Evolutionary conservation across 1,140 invertebrate species (phyloP).

Genomic region (Catajapyx aquilonaris): DNA sequence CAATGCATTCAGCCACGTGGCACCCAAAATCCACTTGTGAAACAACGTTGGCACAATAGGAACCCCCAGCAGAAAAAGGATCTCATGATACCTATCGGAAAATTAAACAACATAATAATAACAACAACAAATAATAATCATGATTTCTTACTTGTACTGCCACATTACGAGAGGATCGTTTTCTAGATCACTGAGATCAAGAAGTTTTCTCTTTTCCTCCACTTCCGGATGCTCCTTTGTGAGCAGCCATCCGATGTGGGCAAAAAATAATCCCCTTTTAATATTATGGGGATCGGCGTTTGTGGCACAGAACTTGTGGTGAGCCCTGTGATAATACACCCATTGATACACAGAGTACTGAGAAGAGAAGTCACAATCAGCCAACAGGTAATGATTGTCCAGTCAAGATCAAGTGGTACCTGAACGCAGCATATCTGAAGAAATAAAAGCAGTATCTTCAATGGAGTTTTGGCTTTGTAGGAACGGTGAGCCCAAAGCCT

Average conservation of each 20-base stretch:
- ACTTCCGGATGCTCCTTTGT: conserved; percentile 56
- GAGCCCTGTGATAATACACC: conserved; percentile 59
- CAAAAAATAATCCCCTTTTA: conserved; percentile 55
- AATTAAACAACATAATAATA: conserved; percentile 13
- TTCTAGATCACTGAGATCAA: conserved; percentile 64
- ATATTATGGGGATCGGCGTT: conserved; percentile 66
- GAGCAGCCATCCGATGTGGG: conserved; percentile 60
- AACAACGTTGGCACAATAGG: too few relatives aligned
- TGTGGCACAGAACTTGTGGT: conserved; percentile 64
- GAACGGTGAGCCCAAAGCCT: conserved; percentile 82
- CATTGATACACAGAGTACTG: conserved; percentile 50
- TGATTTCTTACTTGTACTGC: conserved; percentile 54
- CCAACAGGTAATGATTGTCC: conserved; percentile 12
- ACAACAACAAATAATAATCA: conserved; percentile 10
- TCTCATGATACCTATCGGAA: too few relatives aligned
- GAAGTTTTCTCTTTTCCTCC: conserved; percentile 43
- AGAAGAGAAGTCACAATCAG: too few relatives aligned
- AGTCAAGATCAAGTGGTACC: too few relatives aligned
- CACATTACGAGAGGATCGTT: conserved; percentile 66
- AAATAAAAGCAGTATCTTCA: conserved; percentile 64
- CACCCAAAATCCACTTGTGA: too few relatives aligned
- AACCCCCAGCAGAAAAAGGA: too few relatives aligned
- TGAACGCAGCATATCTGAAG: too few relatives aligned
- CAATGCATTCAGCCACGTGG: conserved; percentile 34
- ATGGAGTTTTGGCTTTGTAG: conserved; percentile 80